These are phyloP conservation scores for Leptinotarsa undecemlineata DNA, from an alignment of 1,140 invertebrate genomes.

Conservation along the genomic window DNA sequence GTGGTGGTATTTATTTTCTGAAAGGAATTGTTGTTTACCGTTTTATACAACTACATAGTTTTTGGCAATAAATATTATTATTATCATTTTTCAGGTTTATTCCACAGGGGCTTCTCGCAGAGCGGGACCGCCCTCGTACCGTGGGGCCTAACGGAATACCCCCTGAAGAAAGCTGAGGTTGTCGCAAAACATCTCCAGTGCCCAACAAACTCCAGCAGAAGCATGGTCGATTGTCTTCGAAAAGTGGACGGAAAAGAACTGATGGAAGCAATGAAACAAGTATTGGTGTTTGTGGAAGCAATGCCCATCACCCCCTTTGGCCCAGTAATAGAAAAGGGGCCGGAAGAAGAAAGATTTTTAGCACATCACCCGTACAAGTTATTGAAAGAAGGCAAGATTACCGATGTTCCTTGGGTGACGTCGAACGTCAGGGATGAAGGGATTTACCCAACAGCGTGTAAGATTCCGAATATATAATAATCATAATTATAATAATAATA, in stretches of 20 bases:
- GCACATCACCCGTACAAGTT: constrained; percentile 58
- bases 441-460: constrained; percentile 44
- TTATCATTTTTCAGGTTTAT: constrained; percentile 58
- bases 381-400: constrained; percentile 56
- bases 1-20: too few relatives aligned
- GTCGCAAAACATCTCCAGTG: constrained; percentile 73
- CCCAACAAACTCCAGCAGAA: constrained; percentile 58
- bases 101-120: constrained; percentile 73
- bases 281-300: constrained; percentile 31
- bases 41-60: too few relatives aligned
- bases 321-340: constrained; percentile 45
- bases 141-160: constrained; percentile 72
- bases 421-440: constrained; percentile 53
- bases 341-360: constrained; percentile 58
- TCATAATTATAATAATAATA: background rate
- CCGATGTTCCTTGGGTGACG: constrained; percentile 53
- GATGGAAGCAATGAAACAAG: constrained; percentile 24
- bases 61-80: too few relatives aligned
- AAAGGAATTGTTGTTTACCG: too few relatives aligned
- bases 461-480: constrained; percentile 9
- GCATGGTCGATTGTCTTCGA: constrained; percentile 74
- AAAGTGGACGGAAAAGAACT: constrained; percentile 18
- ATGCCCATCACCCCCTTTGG: constrained; percentile 50
- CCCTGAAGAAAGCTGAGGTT: constrained; percentile 68
- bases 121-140: constrained; percentile 74